These are phyloP conservation scores for Syncerus caffer DNA, from an alignment of 2,797 vertebrate species.

Conservation along the genomic window DNA sequence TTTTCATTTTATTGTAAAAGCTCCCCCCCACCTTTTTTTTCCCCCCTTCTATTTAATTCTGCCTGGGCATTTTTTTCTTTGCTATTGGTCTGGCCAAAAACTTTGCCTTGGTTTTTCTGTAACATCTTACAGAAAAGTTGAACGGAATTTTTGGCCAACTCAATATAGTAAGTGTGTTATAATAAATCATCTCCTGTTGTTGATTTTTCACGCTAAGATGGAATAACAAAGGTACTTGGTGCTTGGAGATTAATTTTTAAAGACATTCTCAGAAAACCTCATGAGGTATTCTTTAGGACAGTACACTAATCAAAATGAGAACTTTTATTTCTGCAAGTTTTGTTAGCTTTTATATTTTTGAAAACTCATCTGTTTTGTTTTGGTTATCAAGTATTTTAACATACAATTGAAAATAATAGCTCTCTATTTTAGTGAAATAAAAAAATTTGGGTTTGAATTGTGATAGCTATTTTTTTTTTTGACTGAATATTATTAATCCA, in stretches of 20 bases:
- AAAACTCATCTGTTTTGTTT: constrained; percentile 39
- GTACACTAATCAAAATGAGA: not conserved
- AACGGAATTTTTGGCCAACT: not conserved
- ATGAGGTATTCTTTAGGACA: not conserved
- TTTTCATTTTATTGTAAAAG: not conserved
- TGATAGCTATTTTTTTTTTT: not conserved
- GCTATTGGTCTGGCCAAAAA: not conserved
- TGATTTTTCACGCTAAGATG: not conserved
- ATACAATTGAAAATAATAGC: not conserved
- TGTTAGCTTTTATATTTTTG: not conserved
- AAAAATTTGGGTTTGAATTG: not conserved
- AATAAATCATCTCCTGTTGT: not conserved
- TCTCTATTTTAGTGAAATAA: constrained; percentile 11
- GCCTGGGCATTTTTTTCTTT: not conserved
- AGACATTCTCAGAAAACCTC: not conserved
- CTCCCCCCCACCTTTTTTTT: not conserved
- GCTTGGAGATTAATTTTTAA: not conserved
- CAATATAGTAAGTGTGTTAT: not conserved
- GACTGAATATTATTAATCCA: not conserved
- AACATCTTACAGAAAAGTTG: not conserved
- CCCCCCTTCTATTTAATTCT: not conserved
- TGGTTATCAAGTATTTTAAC: not conserved
- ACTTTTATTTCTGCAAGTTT: not conserved
- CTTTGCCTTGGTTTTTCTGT: not conserved
- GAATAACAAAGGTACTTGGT: not conserved